Conservation (phyloP, 2,888 invertebrate species). For the Sussaba pulchella region DNA sequence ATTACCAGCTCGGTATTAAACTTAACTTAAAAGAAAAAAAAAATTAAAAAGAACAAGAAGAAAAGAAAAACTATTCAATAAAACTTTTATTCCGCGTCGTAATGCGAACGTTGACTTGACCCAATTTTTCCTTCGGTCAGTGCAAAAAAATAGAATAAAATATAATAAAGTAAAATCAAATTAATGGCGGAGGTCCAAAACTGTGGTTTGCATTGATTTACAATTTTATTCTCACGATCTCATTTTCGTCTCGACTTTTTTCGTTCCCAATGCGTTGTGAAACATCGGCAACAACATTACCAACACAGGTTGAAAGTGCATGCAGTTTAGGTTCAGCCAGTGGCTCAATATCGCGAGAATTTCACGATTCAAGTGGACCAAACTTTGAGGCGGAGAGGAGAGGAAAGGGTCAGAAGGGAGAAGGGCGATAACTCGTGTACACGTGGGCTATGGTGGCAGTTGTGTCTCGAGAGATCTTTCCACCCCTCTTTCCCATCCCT, state of each 20-base stretch:
- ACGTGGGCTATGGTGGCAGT: not conserved
- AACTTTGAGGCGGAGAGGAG: too few species aligned
- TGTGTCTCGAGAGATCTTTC: not conserved
- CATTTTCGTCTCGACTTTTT: too few species aligned
- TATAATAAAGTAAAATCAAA: constrained; percentile 1
- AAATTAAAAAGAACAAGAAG: too few species aligned
- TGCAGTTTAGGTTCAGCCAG: not conserved
- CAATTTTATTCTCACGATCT: too few species aligned
- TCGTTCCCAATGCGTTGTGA: not conserved
- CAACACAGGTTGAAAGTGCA: not conserved
- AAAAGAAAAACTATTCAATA: not conserved
- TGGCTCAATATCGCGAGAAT: not conserved
- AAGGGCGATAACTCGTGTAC: not conserved
- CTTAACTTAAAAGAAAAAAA: too few species aligned
- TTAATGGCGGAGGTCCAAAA: too few species aligned
- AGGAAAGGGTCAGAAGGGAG: too few species aligned
- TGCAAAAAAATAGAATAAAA: not conserved
- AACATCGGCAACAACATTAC: not conserved
- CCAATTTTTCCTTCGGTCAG: constrained; percentile 22
- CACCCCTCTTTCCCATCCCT: not conserved
- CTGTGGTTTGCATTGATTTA: too few species aligned
- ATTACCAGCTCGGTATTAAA: constrained; percentile 53
- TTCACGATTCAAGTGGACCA: constrained; percentile 7
- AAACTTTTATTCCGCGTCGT: constrained; percentile 50
- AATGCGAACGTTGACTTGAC: constrained; percentile 35